Base-by-base conservation (phyloP, 2,888 invertebrate genomes). In the Lissocephala sabroskyi region DNA sequence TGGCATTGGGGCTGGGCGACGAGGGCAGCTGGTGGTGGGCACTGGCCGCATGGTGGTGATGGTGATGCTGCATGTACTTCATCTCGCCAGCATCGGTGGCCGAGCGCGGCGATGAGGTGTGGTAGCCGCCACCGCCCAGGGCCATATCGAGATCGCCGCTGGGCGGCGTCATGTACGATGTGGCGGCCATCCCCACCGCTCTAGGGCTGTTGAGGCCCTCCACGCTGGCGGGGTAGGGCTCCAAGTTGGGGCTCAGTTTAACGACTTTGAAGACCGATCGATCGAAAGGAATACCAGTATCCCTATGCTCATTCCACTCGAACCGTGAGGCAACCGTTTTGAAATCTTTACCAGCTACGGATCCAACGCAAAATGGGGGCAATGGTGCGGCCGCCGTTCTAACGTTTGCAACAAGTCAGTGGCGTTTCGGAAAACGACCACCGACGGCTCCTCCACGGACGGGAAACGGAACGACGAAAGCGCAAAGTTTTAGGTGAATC, bases 91-190 rank as follows among this genome's bases (percentile, higher is more conserved):
- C 93, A 87, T 94, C 94, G 65, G 90, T 89, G 80, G 92, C 94
- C 77, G 92, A 92, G 82, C 94, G 90, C 83, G 94, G 94, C 87
- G 94, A 94, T 52, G 87, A 86, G 54, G 88, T 87, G 85, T 92
- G 92, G 84, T 94, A 94, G 85, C 92, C 92, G 85, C 92, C 91
- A 85, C 92, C 91, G 83, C 92, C 92, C 84, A 92, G 88, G 67
- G 87, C 88, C 85, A 89, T 87, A 82, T 89, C 88, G 82, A 89
- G 88, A 83, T 94, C 94, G 86, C 93, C 91, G 65, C 82, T 83
- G 85, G 93, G 91, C 87, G 92, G 92, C 87, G 95, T 93, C 90
- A 96, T 92, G 88, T 96, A 96, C 88, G 95, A 93, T 87, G 95
- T 94, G 89, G 95, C 95, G 90, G 96, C 95, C 95, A 95, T 95